phyloP scores from a whole-genome alignment of 2,113 vertebrate species.

The Mustela lutreola region DNA sequence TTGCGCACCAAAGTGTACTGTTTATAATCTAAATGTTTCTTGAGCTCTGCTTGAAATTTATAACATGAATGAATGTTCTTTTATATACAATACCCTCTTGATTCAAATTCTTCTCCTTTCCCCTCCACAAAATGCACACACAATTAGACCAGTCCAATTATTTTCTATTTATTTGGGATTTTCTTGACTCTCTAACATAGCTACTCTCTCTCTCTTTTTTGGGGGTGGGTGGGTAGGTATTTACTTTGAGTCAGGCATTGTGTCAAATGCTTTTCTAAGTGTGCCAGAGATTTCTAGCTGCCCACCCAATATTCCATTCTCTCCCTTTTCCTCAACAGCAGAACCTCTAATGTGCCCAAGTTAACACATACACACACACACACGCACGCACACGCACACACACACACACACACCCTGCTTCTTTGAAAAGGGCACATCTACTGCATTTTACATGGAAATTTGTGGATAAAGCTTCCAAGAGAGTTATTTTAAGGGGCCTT shows the following conservation, averaged over 20 bases:
- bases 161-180: no score
- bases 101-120: not conserved
- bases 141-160: not conserved
- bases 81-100: not conserved
- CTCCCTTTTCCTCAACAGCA: not conserved
- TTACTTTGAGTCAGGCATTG: not conserved
- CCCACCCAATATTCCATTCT: not conserved
- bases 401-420: not conserved
- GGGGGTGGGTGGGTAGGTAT: not conserved
- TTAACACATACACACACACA: not conserved
- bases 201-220: not conserved
- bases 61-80: not conserved
- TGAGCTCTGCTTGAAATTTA: not conserved
- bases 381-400: no score
- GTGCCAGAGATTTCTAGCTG: not conserved
- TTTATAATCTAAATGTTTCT: not conserved
- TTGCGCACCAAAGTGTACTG: not conserved
- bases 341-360: not conserved
- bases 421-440: not conserved
- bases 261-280: not conserved
- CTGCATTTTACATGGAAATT: not conserved
- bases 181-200: not conserved
- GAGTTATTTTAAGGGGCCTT: not conserved
- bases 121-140: not conserved
- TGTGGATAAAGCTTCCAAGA: not conserved